phyloP scores from a whole-genome alignment of 2,113 vertebrate species.

The Misgurnus mizolepis region DNA sequence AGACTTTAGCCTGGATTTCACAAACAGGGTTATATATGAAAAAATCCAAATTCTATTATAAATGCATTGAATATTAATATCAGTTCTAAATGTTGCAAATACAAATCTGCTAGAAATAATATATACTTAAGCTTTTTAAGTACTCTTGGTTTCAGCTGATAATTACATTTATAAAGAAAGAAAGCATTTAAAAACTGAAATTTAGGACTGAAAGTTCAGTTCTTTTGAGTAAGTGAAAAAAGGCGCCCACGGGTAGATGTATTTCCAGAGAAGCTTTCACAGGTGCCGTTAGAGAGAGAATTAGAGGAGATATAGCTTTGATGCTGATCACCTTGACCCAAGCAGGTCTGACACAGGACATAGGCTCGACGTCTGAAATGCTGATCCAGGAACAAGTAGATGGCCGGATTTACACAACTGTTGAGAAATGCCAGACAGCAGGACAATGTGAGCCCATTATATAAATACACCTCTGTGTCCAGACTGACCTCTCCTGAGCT shows the following conservation, averaged over 20 bases:
- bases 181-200: neutral
- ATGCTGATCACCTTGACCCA: conserved; percentile 14
- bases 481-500: conserved; percentile 48
- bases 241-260: conserved; percentile 52
- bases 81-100: neutral
- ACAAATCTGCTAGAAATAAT: neutral
- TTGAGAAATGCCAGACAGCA: conserved; percentile 84
- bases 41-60: neutral
- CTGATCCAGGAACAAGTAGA: conserved; percentile 82
- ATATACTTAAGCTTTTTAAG: neutral
- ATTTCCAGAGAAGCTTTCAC: conserved; percentile 61
- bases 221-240: conserved; percentile 47
- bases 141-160: neutral
- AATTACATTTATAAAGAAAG: neutral
- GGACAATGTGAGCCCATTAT: conserved; percentile 68
- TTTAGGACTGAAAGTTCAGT: neutral
- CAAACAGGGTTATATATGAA: too few species aligned
- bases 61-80: neutral
- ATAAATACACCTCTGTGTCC: conserved; percentile 40
- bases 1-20: too few species aligned
- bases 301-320: conserved; percentile 51
- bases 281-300: conserved; percentile 59
- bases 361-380: conserved; percentile 72
- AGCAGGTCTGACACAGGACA: conserved; percentile 49
- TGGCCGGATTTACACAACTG: conserved; percentile 84